Percentiles rank a stretch among this genome's conserved stretches.
phyloP scores from a whole-genome alignment of 1,140 invertebrate species.

The Caenorhabditis elegans region WBcel235 BX284602.5:10178001-10178500 shows the following conservation, averaged over 20 bases:
- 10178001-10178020: conserved; percentile 65
- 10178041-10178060: conserved; percentile 64
- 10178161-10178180: conserved; percentile 49
- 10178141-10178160: conserved; percentile 54
- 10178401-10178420: background rate
- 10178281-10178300: no score
- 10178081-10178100: conserved; percentile 61
- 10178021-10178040: conserved; percentile 64
- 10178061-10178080: conserved; percentile 63
- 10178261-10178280: conserved; percentile 44
- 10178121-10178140: conserved; percentile 62
- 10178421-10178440: no score
- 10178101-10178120: conserved; percentile 61
- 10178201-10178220: conserved; percentile 34
- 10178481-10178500: conserved; percentile 64
- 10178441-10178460: background rate
- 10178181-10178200: conserved; percentile 54
- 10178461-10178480: conserved; percentile 51
- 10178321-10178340: no score
- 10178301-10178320: no score
- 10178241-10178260: conserved; percentile 38
- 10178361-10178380: no score
- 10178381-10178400: no score
- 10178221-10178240: conserved; percentile 29
- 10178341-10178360: no score